phyloP scores from a whole-genome alignment of 2,888 invertebrate genomes.

The Drosophila limbata region DNA sequence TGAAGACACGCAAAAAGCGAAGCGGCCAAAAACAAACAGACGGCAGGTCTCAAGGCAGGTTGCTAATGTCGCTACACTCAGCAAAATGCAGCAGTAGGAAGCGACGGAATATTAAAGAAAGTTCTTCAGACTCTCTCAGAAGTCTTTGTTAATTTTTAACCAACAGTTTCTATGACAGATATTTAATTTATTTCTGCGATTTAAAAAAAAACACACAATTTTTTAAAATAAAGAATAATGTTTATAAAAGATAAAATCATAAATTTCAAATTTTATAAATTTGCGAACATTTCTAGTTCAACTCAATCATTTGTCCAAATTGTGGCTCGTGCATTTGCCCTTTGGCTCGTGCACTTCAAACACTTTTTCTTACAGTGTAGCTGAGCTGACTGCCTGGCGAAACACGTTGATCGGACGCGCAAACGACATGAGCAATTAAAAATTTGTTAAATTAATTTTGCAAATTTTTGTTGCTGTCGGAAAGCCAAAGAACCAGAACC shows the following conservation, averaged over 20 bases:
- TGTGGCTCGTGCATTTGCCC: no score
- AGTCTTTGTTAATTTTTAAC: no score
- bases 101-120: neutral
- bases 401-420: slow-evolving; percentile 78
- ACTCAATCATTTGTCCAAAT: neutral
- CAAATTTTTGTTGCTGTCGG: slow-evolving; percentile 47
- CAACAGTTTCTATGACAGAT: no score
- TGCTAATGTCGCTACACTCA: slow-evolving; percentile 43
- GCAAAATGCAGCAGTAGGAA: slow-evolving; percentile 22
- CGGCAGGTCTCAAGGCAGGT: slow-evolving; percentile 50
- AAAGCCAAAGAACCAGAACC: slow-evolving; percentile 53
- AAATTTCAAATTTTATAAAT: no score
- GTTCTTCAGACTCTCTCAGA: no score
- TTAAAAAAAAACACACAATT: no score
- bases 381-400: slow-evolving; percentile 14
- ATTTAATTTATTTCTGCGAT: no score
- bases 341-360: no score
- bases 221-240: no score
- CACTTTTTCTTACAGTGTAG: slow-evolving; percentile 31
- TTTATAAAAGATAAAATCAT: no score
- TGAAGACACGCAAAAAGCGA: slow-evolving; percentile 62
- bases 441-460: slow-evolving; percentile 67
- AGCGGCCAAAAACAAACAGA: slow-evolving; percentile 66
- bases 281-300: no score
- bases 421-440: slow-evolving; percentile 70